Base-by-base conservation (phyloP, 2,888 invertebrate species). In the Pollenia labialis region DNA sequence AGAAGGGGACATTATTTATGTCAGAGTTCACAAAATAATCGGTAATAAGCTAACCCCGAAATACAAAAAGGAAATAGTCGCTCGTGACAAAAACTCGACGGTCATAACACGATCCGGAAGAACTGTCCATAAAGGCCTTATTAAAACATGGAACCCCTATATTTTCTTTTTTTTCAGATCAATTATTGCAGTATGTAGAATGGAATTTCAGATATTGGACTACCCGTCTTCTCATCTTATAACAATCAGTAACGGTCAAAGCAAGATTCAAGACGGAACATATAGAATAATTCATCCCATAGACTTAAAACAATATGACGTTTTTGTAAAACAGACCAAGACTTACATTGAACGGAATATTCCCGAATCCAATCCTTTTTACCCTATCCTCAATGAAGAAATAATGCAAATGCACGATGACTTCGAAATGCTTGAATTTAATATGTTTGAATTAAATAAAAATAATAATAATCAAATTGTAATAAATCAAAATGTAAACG, bases 381-480 rank as follows among this genome's bases (percentile, higher is more conserved):
- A n/a, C n/a, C n/a, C n/a, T n/a, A n/a, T n/a, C 69, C 8, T 14
- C 60, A 58, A 68, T 48, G 56, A 77, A n/a, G 77, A 77, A 77
- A 68, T 48, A n/a, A 46, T 16, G 7, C 77, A 68, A 68, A n/a
- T 44, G 44, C 46, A 72, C 56, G 71, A 72, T 72, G 71, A 72
- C 11, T 72, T 72, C 44, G 56, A 72, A 72, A 72, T 60, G 60
- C 14, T 72, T 2, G 18, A 23, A 23, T 23, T 23, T 23, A 23
- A 23, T 23, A 23, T 23, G 18, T 23, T 23, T 7, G 32, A 58
- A 58, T 48, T 72, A 48, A 48, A 72, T 72, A 6, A 60, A 1
- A 72, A 72, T 58, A 72, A 72, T 58, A 72, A 72, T 58, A 72
- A 77, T 18, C 75, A 75, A 32, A 48, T 75, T n/a, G n/a, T 76